Evolutionary conservation across 2,797 vertebrate species (phyloP), one percentile per base, ranked within the genome.

Genomic region (Poecile montanus): DNA sequence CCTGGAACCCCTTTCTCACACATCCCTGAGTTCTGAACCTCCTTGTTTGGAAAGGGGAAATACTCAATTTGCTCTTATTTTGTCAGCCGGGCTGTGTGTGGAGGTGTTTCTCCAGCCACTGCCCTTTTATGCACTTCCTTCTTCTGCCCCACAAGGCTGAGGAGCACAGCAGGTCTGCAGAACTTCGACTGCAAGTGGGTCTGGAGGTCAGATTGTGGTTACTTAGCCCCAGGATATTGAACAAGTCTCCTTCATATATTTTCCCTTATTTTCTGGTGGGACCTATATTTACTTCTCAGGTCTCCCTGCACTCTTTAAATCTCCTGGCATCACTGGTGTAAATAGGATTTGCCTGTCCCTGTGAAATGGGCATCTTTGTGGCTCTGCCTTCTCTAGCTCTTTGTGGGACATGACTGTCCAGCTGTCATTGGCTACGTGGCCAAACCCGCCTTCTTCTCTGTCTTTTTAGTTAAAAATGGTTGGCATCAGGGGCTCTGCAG

Each of bases 391-490:
- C 71, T 90, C 34, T 53, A 57, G 23, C 42, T 60, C 44, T 90
- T 61, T 27, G 32, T 21, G 32, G 53, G 66, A 68, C 1, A 0
- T 20, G 47, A 23, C 70, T 68, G 47, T 83, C 48, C 22, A 13
- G 62, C 58, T 85, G 45, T 83, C 70, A 22, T 1, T 3, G 78
- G 17, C 62, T 51, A 62, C 26, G 2, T 20, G 13, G 48, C 40
- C 70, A 81, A 92, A 73, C 45, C 50, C 0, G 1, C 85, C 80
- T 94, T 62, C 80, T 89, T 94, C 84, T 88, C 67, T 82, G 76
- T 93, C 76, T 58, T 92, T 97, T 95, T 93, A 96, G 95, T 96
- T 93, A 89, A 89, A 94, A 93, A 85, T 80, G 30, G 45, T 91
- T 91, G 89, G 67, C 65, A 93, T 95, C 58, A 76, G 67, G 93